Conservation (phyloP, 2,797 vertebrate genomes). For the Etheostoma perlongum region DNA sequence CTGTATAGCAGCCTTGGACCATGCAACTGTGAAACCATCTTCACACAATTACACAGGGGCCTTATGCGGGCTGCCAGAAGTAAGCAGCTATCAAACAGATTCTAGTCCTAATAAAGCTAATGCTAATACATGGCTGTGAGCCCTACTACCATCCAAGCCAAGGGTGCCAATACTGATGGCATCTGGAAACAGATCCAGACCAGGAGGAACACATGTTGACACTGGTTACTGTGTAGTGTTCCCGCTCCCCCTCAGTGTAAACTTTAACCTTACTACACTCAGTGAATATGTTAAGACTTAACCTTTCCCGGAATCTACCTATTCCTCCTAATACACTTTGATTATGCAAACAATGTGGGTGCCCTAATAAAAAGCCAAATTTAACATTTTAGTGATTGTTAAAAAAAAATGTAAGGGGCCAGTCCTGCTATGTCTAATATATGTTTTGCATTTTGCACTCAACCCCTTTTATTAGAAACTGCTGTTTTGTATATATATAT, state of each 20-base stretch:
- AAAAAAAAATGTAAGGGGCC: background rate
- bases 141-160: background rate
- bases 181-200: conserved; percentile 58
- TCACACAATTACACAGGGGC: background rate
- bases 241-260: background rate
- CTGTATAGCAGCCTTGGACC: background rate
- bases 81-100: background rate
- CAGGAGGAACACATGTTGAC: conserved; percentile 48
- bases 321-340: background rate
- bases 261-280: conserved; percentile 27
- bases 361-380: background rate
- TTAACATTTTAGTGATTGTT: background rate
- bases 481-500: no score
- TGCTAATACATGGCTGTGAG: background rate
- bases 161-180: conserved; percentile 58
- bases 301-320: conserved; percentile 13
- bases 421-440: background rate
- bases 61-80: background rate
- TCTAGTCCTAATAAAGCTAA: background rate
- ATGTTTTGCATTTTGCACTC: no score
- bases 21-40: background rate
- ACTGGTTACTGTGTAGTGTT: background rate
- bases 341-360: background rate
- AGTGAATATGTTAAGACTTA: background rate
- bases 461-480: no score